Evolutionary conservation across 2,113 vertebrate species (phyloP), one percentile per base, ranked within the genome.

Genomic region (Oceanites oceanicus): DNA sequence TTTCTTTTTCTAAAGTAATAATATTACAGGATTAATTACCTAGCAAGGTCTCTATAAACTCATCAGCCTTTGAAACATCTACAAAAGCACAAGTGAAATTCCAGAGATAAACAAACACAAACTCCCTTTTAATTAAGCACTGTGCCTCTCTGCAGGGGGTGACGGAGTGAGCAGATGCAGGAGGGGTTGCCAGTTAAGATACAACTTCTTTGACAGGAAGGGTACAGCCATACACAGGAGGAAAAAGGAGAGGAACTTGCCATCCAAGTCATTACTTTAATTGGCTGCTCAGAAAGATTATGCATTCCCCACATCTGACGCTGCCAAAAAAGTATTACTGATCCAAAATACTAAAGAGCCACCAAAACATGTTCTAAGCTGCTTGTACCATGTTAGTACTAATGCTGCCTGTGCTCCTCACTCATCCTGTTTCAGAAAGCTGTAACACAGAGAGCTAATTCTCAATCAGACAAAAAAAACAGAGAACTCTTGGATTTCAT

Each of bases 111-210:
- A 97, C 96, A 98, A 97, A 90, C 92, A 91, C 85, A 85, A 95
- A 91, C 94, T 92, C 91, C 94, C 75, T 91, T 97, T 96, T 97
- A 97, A 97, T 96, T 98, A 97, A 94, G 91, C 90, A 44, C 82
- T 30, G 76, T 71, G 87, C 62, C 56, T 92, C 97, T 96, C 97
- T 81, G 74, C 8, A 62, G 94, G 94, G 91, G 81, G 95, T 90
- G 90, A 67, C 1, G 0, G 76, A 63, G 71, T 22, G 63, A 94
- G 96, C 87, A 96, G 95, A 96, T 88, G 94, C 88, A 95, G 79
- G 91, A 63, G 92, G 85, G 89, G 83, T 82, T 98, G 95, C 92
- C 96, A 98, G 98, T 98, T 97, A 98, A 98, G 96, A 98, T 19
- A 94, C 44, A 82, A 89, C 76, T 92, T 91, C 91, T 96, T 92